Percentiles rank a stretch among this genome's conserved stretches.
Evolutionary conservation across 2,888 invertebrate species (phyloP).

Genomic region (Melangyna quadrimaculata): DNA sequence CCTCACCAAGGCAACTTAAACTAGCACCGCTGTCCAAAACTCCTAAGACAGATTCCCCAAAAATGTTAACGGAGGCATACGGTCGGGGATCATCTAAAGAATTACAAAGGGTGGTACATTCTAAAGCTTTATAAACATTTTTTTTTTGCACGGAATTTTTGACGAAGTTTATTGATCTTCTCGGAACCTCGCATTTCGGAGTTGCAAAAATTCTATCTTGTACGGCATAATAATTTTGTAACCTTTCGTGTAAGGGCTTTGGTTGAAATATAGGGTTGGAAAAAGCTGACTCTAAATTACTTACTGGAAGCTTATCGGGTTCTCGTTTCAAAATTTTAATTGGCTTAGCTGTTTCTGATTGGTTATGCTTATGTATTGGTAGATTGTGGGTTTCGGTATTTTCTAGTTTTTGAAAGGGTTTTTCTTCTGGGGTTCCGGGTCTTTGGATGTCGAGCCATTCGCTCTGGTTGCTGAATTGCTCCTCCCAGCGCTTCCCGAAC

Average conservation of each 20-base stretch:
- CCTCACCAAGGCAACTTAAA: background rate
- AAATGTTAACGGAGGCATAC: background rate
- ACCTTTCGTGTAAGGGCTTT: too few relatives aligned
- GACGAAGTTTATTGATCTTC: too few relatives aligned
- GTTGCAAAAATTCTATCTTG: too few relatives aligned
- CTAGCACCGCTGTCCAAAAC: background rate
- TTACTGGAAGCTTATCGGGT: too few relatives aligned
- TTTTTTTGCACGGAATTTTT: too few relatives aligned
- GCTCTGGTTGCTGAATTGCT: background rate
- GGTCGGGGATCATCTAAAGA: background rate
- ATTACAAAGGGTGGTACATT: too few relatives aligned
- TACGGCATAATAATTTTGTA: too few relatives aligned
- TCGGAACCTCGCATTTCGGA: too few relatives aligned
- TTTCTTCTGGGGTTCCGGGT: background rate
- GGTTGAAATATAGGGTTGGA: too few relatives aligned
- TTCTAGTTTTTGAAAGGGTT: background rate
- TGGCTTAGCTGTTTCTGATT: background rate
- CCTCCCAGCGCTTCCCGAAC: background rate
- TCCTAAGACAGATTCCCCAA: background rate
- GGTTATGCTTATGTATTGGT: background rate
- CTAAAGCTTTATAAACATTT: too few relatives aligned
- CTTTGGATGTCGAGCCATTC: background rate
- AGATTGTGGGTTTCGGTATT: background rate
- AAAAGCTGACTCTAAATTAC: too few relatives aligned
- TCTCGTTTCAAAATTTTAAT: background rate